Percentiles rank a stretch among this genome's conserved stretches.
These are phyloP conservation scores for Lepeophtheirus salmonis DNA, from an alignment of 1,140 invertebrate genomes.

Conservation along the genomic window DNA sequence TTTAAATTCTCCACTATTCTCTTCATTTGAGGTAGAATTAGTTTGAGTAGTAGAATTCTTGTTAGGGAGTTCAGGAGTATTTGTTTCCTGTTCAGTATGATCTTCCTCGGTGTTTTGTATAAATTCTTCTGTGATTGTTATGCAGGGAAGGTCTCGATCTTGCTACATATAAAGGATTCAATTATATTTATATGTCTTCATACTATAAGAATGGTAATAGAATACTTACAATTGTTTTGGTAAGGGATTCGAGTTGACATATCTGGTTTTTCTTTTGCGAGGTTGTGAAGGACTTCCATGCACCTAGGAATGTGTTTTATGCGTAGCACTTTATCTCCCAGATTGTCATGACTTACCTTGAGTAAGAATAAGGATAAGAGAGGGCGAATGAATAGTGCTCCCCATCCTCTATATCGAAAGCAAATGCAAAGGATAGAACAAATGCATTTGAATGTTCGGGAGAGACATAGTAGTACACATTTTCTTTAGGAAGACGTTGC, in stretches of 20 bases:
- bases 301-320: too few species aligned
- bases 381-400: constrained; percentile 74
- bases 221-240: constrained; percentile 6
- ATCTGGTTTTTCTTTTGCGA: not conserved
- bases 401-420: constrained; percentile 76
- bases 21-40: too few species aligned
- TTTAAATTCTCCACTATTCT: too few species aligned
- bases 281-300: not conserved
- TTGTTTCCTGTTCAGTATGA: not conserved
- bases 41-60: too few species aligned
- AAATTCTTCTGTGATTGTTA: constrained; percentile 51
- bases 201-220: not conserved
- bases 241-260: not conserved
- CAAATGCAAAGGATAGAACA: constrained; percentile 79
- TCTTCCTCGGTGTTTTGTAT: too few species aligned
- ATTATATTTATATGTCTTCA: not conserved
- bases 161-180: constrained; percentile 39
- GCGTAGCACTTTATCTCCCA: too few species aligned
- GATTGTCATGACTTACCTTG: constrained; percentile 33
- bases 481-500: constrained; percentile 57
- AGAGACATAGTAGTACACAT: constrained; percentile 85
- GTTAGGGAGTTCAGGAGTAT: not conserved
- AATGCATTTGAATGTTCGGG: constrained; percentile 72
- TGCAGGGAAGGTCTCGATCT: constrained; percentile 63
- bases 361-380: constrained; percentile 83